Percentiles rank a stretch among this genome's conserved stretches.
Conservation (phyloP, 2,888 invertebrate species). For the Epinotia bilunana region DNA sequence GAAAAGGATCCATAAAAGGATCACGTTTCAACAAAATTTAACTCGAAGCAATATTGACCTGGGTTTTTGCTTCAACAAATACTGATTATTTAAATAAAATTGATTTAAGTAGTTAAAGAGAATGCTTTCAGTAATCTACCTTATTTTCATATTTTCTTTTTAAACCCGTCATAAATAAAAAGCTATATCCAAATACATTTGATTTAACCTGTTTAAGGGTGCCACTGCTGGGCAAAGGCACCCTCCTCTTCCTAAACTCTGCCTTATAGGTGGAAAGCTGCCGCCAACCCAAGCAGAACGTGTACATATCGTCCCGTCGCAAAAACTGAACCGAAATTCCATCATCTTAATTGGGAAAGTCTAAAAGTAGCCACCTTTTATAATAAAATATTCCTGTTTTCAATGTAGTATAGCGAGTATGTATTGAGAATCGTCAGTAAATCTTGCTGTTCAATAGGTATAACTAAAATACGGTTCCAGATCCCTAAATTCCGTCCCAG, state of each 20-base stretch:
- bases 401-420: background rate
- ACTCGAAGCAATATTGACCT: slow-evolving; percentile 18
- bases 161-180: too few relatives aligned
- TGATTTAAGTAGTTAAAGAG: too few relatives aligned
- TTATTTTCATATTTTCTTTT: too few relatives aligned
- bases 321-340: background rate
- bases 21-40: slow-evolving; percentile 10
- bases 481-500: slow-evolving; percentile 22
- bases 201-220: too few relatives aligned
- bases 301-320: background rate
- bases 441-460: background rate
- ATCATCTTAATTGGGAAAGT: background rate
- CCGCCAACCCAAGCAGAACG: too few relatives aligned
- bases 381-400: background rate
- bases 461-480: slow-evolving; percentile 17
- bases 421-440: background rate
- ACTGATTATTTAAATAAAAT: background rate
- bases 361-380: background rate
- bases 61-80: background rate
- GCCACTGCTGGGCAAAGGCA: too few relatives aligned
- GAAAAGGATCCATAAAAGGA: slow-evolving; percentile 15
- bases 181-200: too few relatives aligned
- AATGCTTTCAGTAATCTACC: too few relatives aligned
- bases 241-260: too few relatives aligned
- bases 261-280: background rate